phyloP scores from a whole-genome alignment of 1,140 invertebrate genomes.

The Zaprionus inermis region DNA sequence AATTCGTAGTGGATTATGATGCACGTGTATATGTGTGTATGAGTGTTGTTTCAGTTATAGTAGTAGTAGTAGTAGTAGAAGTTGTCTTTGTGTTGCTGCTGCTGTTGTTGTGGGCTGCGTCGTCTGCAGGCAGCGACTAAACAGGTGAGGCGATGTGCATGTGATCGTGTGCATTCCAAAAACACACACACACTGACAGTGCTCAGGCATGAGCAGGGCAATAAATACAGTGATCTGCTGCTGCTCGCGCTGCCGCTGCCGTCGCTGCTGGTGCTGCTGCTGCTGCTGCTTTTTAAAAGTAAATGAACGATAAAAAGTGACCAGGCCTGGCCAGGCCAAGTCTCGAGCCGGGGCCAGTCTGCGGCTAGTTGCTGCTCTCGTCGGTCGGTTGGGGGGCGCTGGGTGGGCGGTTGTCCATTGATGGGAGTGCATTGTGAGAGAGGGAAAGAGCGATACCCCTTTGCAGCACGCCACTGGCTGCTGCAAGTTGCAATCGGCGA shows the following conservation, averaged over 20 bases:
- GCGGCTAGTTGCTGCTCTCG: conserved; percentile 8
- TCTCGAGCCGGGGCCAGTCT: conserved; percentile 20
- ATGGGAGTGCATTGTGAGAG: conserved; percentile 25
- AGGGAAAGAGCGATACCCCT: conserved; percentile 13
- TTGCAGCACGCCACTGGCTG: conserved; percentile 53
- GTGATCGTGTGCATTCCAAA: conserved; percentile 76
- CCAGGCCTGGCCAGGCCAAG: conserved; percentile 35
- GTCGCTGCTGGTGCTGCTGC: conserved; percentile 43
- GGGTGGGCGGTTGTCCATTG: conserved; percentile 44
- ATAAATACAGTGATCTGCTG: conserved; percentile 65
- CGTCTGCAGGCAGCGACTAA: conserved; percentile 66
- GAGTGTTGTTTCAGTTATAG: conserved; percentile 14
- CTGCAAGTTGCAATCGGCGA: conserved; percentile 58
- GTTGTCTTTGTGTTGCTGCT: conserved; percentile 40
- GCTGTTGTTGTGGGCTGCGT: conserved; percentile 51
- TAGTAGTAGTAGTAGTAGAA: conserved; percentile 22
- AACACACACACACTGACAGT: conserved; percentile 18
- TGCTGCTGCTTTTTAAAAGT: conserved; percentile 71
- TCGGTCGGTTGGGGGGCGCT: conserved; percentile 6
- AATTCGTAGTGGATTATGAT: conserved; percentile 77
- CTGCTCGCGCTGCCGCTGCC: conserved; percentile 48
- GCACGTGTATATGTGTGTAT: conserved; percentile 4
- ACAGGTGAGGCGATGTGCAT: conserved; percentile 75
- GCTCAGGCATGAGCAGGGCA: conserved; percentile 63
- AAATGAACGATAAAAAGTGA: conserved; percentile 79